Conservation (phyloP, 2,797 vertebrate genomes). For the Mycteria americana region DNA sequence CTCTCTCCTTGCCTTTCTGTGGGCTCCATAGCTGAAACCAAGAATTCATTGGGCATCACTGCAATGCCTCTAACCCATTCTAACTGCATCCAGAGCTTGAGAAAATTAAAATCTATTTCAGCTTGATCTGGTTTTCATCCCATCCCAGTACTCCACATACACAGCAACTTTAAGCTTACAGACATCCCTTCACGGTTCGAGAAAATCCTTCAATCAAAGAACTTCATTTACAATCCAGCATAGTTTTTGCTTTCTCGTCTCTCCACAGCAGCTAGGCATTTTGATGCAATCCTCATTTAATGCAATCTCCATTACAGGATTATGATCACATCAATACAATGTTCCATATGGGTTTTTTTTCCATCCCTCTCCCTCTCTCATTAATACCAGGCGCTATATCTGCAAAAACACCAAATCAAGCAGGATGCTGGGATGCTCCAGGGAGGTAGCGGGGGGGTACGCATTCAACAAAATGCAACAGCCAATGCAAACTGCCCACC, state of each 20-base stretch:
- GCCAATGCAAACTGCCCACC: slow-evolving; percentile 19
- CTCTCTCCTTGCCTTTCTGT: background rate
- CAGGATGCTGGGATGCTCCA: background rate
- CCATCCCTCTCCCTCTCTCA: background rate
- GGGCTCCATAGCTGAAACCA: slow-evolving; percentile 52
- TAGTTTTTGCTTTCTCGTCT: slow-evolving; percentile 19
- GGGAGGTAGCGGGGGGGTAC: background rate
- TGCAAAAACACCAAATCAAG: background rate
- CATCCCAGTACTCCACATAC: slow-evolving; percentile 23
- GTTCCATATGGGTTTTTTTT: background rate
- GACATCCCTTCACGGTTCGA: slow-evolving; percentile 15
- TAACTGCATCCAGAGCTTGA: slow-evolving; percentile 1
- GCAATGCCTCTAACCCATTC: slow-evolving; percentile 31
- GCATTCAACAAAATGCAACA: slow-evolving; percentile 4
- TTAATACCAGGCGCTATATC: background rate
- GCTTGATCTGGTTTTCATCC: slow-evolving; percentile 36
- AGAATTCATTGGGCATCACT: slow-evolving; percentile 23
- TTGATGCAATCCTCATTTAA: slow-evolving; percentile 41
- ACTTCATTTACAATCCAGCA: slow-evolving; percentile 54
- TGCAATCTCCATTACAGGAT: slow-evolving; percentile 65
- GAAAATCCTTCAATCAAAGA: slow-evolving; percentile 61
- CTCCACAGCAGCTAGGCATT: slow-evolving; percentile 38
- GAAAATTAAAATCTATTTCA: background rate
- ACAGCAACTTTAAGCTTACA: slow-evolving; percentile 60
- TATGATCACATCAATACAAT: slow-evolving; percentile 46